Base-by-base conservation (phyloP, 1,140 invertebrate species). In the Lethrus apterus region DNA sequence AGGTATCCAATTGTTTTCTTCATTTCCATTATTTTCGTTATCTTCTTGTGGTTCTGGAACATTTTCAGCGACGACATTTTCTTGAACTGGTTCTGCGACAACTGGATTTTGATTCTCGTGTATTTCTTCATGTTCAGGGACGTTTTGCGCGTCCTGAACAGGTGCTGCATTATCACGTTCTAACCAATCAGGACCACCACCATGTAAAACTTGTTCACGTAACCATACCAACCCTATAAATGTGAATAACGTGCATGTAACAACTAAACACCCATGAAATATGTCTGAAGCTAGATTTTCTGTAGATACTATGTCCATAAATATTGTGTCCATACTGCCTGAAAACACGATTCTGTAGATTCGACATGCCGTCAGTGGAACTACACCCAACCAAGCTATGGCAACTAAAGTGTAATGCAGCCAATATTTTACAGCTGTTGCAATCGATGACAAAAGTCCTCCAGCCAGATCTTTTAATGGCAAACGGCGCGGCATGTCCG, bases 141-240 rank as follows among this genome's bases (percentile, higher is more conserved):
- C 63, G 62, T 68, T 70, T 30, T 69, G 42, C 5, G 13, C 40
- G 15, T 44, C 30, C 14, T 41, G 21, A 1, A 38, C 26, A 17
- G 11, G 15, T 13, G n/a, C 31, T 18, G 13, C 20, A 36, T 43
- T 78, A 44, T 83, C 81, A 50, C 81, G 68, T 62, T 92, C 89
- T 32, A 95, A 71, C 93, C 93, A 97, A 52, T 96, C 92, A 0
- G 92, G 93, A 3, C 91, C 94, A 23, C 93, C 94, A 5, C 93
- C 94, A 68, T 96, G 91, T 49, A 98, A 77, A 52, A 99, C 98
- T 69, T 99, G 96, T 70, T 99, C 96, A 50, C 95, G 70, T 10
- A 99, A 70, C 95, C 95, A 99, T 0, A 99, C 90, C 2, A 97
- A 66, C 36, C 92, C 92, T 57, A 98, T 95, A 61, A 99, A 99